Evolutionary conservation across 1,140 invertebrate species (phyloP).

Genomic region (Gonatopus flavifemur): DNA sequence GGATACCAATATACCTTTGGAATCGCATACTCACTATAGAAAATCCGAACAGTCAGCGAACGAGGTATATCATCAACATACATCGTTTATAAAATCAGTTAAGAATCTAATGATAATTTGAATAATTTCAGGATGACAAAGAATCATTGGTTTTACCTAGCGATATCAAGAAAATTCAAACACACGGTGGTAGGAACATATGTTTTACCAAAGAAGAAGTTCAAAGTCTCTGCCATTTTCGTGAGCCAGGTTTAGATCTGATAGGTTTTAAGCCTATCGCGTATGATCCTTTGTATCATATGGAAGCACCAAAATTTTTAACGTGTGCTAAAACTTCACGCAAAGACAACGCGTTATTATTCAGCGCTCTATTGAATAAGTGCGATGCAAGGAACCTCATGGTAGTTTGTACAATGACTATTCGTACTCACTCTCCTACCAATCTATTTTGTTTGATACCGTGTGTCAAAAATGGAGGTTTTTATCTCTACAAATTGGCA

Average conservation of each 20-base stretch:
- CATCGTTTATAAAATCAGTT: no score
- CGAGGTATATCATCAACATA: background rate
- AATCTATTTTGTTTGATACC: slow-evolving; percentile 33
- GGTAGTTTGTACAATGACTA: slow-evolving; percentile 28
- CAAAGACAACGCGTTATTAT: slow-evolving; percentile 29
- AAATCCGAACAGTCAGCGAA: background rate
- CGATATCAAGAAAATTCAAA: slow-evolving; percentile 2
- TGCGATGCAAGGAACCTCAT: slow-evolving; percentile 25
- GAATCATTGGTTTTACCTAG: background rate
- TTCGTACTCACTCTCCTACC: slow-evolving; percentile 12
- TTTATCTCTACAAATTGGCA: slow-evolving; percentile 36
- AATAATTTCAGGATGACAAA: no score
- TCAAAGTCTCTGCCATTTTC: background rate
- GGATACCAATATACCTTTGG: slow-evolving; percentile 28
- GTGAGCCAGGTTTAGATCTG: slow-evolving; percentile 25
- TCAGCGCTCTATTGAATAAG: slow-evolving; percentile 28
- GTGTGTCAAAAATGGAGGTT: slow-evolving; percentile 25
- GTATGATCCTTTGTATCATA: slow-evolving; percentile 23
- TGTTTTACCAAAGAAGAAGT: slow-evolving; percentile 21
- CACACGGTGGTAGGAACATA: slow-evolving; percentile 19
- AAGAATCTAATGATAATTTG: no score
- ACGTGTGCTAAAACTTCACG: slow-evolving; percentile 8
- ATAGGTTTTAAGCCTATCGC: slow-evolving; percentile 29
- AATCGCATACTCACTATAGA: slow-evolving; percentile 1
- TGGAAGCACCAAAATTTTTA: slow-evolving; percentile 24